phyloP scores from a whole-genome alignment of 2,797 vertebrate genomes.

The Eulemur albifrons region DNA sequence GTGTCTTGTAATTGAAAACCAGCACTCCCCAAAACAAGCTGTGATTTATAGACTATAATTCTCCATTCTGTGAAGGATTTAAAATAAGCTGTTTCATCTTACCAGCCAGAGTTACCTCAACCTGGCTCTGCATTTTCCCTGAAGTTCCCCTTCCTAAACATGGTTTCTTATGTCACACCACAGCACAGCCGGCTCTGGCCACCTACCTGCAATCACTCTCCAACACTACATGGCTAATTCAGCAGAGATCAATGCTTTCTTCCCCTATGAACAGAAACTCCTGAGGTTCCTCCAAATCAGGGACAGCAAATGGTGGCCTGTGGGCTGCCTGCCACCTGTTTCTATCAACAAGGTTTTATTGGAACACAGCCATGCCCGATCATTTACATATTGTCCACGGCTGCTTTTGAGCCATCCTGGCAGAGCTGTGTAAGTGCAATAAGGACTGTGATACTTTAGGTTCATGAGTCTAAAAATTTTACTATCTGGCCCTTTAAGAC shows the following conservation, averaged over 20 bases:
- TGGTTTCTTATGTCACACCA: fast-evolving
- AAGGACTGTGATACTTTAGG: background rate
- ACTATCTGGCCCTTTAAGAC: background rate
- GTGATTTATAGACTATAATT: no score
- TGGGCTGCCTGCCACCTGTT: background rate
- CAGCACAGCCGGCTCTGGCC: background rate
- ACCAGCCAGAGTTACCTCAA: fast-evolving
- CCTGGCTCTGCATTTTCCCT: background rate
- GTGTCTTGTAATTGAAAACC: background rate
- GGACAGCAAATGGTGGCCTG: no score
- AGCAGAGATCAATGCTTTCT: background rate
- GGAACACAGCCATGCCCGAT: fast-evolving
- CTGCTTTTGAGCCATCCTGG: background rate
- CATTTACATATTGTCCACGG: background rate
- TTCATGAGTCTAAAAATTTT: background rate
- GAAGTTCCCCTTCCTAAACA: background rate
- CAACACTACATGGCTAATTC: fast-evolving
- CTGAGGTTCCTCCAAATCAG: background rate
- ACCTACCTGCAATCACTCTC: fast-evolving
- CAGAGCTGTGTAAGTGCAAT: background rate
- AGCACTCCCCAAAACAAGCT: background rate
- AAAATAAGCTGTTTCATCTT: background rate
- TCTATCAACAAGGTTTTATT: background rate
- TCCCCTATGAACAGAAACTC: background rate
- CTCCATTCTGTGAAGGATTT: background rate